Percentiles rank a stretch among this genome's conserved stretches.
These are phyloP conservation scores for Chloropsis cyanopogon DNA, from an alignment of 2,113 vertebrate genomes.

Conservation along the genomic window DNA sequence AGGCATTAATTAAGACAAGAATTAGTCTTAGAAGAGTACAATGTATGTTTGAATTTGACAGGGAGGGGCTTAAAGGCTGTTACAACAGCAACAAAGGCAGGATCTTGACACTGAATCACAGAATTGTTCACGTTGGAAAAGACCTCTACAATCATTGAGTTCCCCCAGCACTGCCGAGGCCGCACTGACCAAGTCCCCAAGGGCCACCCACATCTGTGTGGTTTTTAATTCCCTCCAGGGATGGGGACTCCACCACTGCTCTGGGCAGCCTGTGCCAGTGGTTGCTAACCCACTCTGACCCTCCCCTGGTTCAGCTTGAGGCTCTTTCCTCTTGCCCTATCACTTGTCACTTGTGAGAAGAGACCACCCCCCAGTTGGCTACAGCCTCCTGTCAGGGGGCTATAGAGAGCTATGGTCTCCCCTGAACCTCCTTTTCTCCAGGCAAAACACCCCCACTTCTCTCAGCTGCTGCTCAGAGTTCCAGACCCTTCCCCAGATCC, in stretches of 20 bases:
- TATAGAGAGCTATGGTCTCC: background rate
- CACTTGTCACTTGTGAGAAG: background rate
- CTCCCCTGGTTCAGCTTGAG: too few species aligned
- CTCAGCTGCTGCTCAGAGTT: background rate
- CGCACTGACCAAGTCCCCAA: background rate
- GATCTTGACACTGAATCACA: background rate
- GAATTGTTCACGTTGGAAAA: background rate
- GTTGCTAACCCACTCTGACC: background rate
- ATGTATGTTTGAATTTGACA: background rate
- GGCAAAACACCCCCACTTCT: too few species aligned
- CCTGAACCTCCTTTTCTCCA: background rate
- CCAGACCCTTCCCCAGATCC: background rate
- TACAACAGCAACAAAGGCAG: background rate
- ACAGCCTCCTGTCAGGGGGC: background rate
- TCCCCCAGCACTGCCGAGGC: background rate
- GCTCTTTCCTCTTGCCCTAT: background rate
- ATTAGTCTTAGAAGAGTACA: background rate
- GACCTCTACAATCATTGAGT: background rate
- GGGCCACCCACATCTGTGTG: background rate
- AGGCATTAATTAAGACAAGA: background rate
- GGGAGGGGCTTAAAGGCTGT: background rate
- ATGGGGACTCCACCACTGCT: background rate
- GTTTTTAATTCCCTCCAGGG: background rate
- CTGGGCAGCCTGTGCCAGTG: rapidly evolving
- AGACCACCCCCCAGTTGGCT: background rate